phyloP scores from a whole-genome alignment of 2,888 invertebrate genomes.

The Thymelicus acteon region DNA sequence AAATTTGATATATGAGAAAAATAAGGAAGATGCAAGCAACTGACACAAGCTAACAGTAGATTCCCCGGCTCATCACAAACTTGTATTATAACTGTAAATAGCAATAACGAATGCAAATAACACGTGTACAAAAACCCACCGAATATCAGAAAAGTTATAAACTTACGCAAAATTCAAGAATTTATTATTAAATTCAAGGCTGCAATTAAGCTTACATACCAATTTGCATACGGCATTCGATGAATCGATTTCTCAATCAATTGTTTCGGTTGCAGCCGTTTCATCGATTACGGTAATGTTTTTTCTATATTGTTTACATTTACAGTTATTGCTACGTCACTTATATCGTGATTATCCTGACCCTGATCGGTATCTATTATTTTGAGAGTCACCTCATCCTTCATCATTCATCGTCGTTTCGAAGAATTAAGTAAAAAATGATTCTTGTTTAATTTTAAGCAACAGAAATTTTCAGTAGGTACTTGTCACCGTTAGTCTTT shows the following conservation, averaged over 20 bases:
- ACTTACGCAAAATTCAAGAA: neutral
- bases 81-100: neutral
- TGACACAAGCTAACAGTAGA: too few relatives aligned
- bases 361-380: slow-evolving; percentile 42
- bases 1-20: too few relatives aligned
- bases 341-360: slow-evolving; percentile 45
- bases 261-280: slow-evolving; percentile 8
- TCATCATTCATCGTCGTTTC: neutral
- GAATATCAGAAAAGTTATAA: neutral
- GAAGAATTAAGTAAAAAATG: too few relatives aligned
- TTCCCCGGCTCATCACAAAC: neutral
- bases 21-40: too few relatives aligned
- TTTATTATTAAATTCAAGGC: slow-evolving; percentile 9
- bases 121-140: too few relatives aligned
- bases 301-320: slow-evolving; percentile 20
- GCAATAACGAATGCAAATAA: neutral
- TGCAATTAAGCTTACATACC: slow-evolving; percentile 21
- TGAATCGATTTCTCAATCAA: slow-evolving; percentile 30
- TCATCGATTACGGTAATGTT: slow-evolving; percentile 21
- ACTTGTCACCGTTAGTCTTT: too few relatives aligned
- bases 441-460: too few relatives aligned
- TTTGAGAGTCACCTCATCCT: slow-evolving; percentile 14
- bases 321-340: slow-evolving; percentile 32
- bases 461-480: too few relatives aligned
- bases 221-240: slow-evolving; percentile 29